Base-by-base conservation (phyloP, 1,140 invertebrate species). In the Trachelipus rathkii region DNA sequence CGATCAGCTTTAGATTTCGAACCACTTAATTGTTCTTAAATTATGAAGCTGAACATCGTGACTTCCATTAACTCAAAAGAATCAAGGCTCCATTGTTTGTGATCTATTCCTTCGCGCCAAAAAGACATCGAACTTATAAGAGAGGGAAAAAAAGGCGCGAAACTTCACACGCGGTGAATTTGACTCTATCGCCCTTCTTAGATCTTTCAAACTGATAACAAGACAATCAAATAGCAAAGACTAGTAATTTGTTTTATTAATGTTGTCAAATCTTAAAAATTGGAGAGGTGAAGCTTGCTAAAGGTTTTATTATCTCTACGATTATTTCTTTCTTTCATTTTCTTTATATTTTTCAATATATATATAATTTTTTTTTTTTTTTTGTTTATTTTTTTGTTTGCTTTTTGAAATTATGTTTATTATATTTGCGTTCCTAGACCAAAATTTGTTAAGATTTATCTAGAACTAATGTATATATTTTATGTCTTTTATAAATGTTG, bases 181-280 rank as follows among this genome's bases (percentile, higher is more conserved):
- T 33, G 33, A 33, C 33, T 33, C 33, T 6, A 33, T 33, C 33
- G 33, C 33, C 33, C 50, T 60, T 60, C 50, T 33, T 33, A 33
- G 33, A 33, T 60, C 50, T 60, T 19, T 15, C 50, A 60, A 60
- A 0, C 11, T 60, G 19, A 60, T 15, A 60, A 60, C 19, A 19
- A 15, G 50, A 60, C 11, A 60, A 60, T 60, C 50, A 60, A 19
- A 60, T 19, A 60, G 11, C 50, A 33, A 33, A 33, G 50, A 15
- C 50, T 13, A 19, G 19, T 19, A 13, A 60, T 15, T 60, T 19
- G 11, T 60, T 60, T 60, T 60, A 60, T 60, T 60, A 60, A 60
- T 60, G 50, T 60, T 60, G 50, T 60, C 50, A 60, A 60, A 60
- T 60, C 50, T 60, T 60, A 15, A 19, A 60, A 60, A 60, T 60